Percentiles rank a stretch among this genome's conserved stretches.
Evolutionary conservation across 2,113 vertebrate species (phyloP).

Genomic region (Chauna torquata): DNA sequence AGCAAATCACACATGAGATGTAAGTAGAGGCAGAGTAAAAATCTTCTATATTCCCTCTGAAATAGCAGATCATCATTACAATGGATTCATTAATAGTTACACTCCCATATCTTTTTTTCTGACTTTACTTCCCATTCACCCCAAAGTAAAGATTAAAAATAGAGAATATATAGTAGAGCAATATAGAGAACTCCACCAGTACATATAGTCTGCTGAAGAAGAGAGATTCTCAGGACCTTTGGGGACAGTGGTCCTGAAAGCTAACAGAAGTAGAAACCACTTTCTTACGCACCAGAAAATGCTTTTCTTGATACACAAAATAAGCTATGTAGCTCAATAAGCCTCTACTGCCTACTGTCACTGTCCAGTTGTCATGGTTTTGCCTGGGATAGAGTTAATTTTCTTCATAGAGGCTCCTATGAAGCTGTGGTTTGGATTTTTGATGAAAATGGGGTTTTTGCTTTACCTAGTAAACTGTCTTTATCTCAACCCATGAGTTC

Average conservation of each 20-base stretch:
- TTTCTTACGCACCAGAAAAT: neutral
- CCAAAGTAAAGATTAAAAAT: neutral
- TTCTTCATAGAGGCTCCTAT: neutral
- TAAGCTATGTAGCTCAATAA: neutral
- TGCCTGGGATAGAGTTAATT: neutral
- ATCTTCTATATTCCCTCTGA: neutral
- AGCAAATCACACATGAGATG: neutral
- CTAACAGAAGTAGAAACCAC: neutral
- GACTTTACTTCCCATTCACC: neutral
- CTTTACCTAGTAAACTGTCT: too few species aligned
- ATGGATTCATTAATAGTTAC: neutral
- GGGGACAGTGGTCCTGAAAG: neutral
- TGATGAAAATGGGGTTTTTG: neutral
- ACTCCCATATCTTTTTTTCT: neutral
- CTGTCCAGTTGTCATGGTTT: neutral
- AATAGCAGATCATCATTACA: neutral
- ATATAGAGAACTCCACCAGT: neutral
- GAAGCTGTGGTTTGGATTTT: neutral
- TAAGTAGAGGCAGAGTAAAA: neutral
- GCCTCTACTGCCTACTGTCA: neutral
- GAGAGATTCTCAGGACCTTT: neutral
- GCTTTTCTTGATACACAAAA: neutral
- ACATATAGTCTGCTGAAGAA: neutral
- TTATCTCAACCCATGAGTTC: too few species aligned
- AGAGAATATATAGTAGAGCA: neutral